Conservation (phyloP, 1,140 invertebrate genomes). For the Drosophila ogumai region DNA sequence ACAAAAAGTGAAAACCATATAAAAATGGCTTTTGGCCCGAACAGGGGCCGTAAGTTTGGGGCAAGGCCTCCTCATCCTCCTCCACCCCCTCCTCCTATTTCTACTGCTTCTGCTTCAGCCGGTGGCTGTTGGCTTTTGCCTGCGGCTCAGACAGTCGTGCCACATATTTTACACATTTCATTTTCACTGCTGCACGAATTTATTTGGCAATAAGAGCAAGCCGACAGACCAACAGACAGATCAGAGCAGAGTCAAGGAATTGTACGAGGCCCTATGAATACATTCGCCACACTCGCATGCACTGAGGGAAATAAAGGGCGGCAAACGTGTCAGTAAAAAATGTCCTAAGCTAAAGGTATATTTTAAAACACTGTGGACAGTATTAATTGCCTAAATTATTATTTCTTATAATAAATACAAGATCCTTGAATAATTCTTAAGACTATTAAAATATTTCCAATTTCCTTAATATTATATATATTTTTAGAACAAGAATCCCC, state of each 20-base stretch:
- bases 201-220: slow-evolving; percentile 80
- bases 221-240: slow-evolving; percentile 41
- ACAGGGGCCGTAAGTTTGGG: slow-evolving; percentile 43
- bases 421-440: too few relatives aligned
- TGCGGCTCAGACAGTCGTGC: slow-evolving; percentile 57
- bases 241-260: slow-evolving; percentile 65
- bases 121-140: slow-evolving; percentile 36
- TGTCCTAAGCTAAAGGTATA: background rate
- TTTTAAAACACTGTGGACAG: background rate
- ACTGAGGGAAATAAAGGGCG: slow-evolving; percentile 4
- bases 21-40: slow-evolving; percentile 59
- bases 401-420: background rate
- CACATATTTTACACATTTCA: slow-evolving; percentile 82
- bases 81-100: slow-evolving; percentile 2
- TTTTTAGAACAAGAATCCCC: slow-evolving; percentile 21
- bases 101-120: slow-evolving; percentile 9
- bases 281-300: slow-evolving; percentile 33
- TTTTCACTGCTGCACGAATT: slow-evolving; percentile 80
- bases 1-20: slow-evolving; percentile 71
- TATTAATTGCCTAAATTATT: too few relatives aligned
- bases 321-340: background rate
- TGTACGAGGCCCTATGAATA: slow-evolving; percentile 65
- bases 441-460: too few relatives aligned
- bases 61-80: slow-evolving; percentile 42
- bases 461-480: too few relatives aligned